Percentiles rank a stretch among this genome's conserved stretches.
Conservation (phyloP, 2,888 invertebrate genomes). For the Drosophila formosana region DNA sequence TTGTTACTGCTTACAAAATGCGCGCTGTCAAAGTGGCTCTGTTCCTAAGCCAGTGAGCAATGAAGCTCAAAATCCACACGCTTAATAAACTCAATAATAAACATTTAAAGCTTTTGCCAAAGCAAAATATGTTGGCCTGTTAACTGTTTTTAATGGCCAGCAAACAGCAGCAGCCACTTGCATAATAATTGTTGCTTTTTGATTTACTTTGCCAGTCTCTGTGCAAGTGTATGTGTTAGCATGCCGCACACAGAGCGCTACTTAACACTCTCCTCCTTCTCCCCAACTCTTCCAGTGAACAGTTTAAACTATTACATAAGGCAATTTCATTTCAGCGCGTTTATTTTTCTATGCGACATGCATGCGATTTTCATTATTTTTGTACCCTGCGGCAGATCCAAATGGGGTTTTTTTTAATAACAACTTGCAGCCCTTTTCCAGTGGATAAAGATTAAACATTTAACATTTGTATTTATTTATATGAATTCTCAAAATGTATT, state of each 20-base stretch:
- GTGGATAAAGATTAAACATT: neutral
- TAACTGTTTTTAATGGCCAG: slow-evolving; percentile 55
- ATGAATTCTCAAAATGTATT: neutral
- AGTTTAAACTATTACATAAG: slow-evolving; percentile 61
- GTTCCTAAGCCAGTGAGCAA: slow-evolving; percentile 26
- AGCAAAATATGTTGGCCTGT: slow-evolving; percentile 56
- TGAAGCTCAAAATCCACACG: slow-evolving; percentile 48
- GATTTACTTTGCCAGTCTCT: slow-evolving; percentile 64
- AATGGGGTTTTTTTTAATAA: neutral
- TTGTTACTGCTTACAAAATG: slow-evolving; percentile 17
- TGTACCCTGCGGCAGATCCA: slow-evolving; percentile 18
- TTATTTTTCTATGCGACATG: slow-evolving; percentile 76
- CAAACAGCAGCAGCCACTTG: slow-evolving; percentile 57
- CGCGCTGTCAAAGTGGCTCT: slow-evolving; percentile 10
- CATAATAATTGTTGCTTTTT: slow-evolving; percentile 76
- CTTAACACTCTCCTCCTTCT: slow-evolving; percentile 30
- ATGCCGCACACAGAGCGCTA: slow-evolving; percentile 25
- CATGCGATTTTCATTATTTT: slow-evolving; percentile 67
- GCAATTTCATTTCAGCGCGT: slow-evolving; percentile 58
- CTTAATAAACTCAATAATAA: slow-evolving; percentile 44
- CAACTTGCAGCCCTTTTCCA: neutral
- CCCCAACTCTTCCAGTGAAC: neutral
- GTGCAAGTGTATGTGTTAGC: slow-evolving; percentile 10
- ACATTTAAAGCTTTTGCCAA: slow-evolving; percentile 27
- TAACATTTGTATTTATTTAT: neutral